Base-by-base conservation (phyloP, 2,113 vertebrate species). In the Chaetodon auriga region DNA sequence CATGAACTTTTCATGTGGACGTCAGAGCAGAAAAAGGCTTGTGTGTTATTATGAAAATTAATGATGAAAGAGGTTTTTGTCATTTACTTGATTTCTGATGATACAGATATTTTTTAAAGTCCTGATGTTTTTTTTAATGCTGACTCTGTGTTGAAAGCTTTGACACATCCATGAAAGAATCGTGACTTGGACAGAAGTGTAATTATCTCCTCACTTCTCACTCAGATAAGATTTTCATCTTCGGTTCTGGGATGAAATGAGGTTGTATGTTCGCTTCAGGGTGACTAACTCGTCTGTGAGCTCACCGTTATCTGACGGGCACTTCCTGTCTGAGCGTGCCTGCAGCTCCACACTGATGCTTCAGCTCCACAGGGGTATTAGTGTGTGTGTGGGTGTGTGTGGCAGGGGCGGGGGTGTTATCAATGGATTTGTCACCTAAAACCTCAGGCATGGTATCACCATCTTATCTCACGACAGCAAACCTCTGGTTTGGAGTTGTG, bases 241-340 rank as follows among this genome's bases (percentile, higher is more conserved):
- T 9, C 5, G 12, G 2, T 36, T 18, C 15, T 0, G 43, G 35
- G 41, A 35, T 18, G 14, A 68, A 41, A 63, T 12, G 12, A 70
- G 36, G 7, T 9, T 43, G 21, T n/a, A 3, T 77, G 64, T 51
- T 55, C 64, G 9, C 23, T 46, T 54, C 36, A 2, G 8, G 53
- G 68, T 80, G 68, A 79, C 54, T 68, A 57, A 79, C 57, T 51
- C 46, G 6, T 36, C 51, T 55, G 46, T 51, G 57, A 70, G 55
- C 30, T 75, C 74, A 66, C 14, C 70, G 71, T 79, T 66, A 70
- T 75, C 76, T 66, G 64, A 35, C 49, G 0, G 48, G 1, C 35
- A 43, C 66, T 78, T 86, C 78, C 72, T 83, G 88, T 62, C 83
- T 38, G 51, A 70, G 21, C 74, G 51, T 55, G 68, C 69, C 75